Evolutionary conservation across 1,140 invertebrate genomes (phyloP).

Genomic region (Aphidius ervi): DNA sequence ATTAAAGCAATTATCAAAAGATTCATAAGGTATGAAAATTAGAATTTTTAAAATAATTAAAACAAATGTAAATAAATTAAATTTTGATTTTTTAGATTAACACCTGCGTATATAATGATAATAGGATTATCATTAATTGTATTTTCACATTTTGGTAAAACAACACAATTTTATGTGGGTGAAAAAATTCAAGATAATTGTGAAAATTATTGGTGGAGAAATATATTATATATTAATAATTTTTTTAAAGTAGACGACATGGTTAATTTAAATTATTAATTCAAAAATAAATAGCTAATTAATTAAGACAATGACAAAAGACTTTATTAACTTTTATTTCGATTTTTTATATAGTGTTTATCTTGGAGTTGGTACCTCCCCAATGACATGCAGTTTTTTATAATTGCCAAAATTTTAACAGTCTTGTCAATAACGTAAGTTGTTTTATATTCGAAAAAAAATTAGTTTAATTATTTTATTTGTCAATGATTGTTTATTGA

Average conservation of each 20-base stretch:
- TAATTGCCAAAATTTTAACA: slow-evolving; percentile 53
- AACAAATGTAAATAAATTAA: neutral
- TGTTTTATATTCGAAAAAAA: neutral
- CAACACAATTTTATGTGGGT: slow-evolving; percentile 50
- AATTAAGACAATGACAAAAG: slow-evolving; percentile 53
- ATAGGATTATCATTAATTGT: slow-evolving; percentile 53
- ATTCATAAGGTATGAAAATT: slow-evolving; percentile 46
- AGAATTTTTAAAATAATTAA: neutral
- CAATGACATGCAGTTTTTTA: slow-evolving; percentile 76
- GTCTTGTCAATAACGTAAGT: slow-evolving; percentile 57
- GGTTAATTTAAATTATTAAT: slow-evolving; percentile 29
- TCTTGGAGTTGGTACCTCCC: slow-evolving; percentile 80
- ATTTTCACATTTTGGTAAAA: slow-evolving; percentile 49
- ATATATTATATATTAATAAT: slow-evolving; percentile 63
- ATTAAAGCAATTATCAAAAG: slow-evolving; percentile 39
- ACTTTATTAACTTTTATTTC: slow-evolving; percentile 1
- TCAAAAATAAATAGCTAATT: slow-evolving; percentile 24
- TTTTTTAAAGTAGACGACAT: slow-evolving; percentile 52
- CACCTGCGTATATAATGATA: slow-evolving; percentile 55
- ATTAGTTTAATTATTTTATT: no score
- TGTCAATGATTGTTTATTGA: no score
- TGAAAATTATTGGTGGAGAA: slow-evolving; percentile 62
- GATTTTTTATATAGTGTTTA: slow-evolving; percentile 59
- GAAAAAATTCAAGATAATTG: slow-evolving; percentile 55
- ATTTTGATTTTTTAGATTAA: slow-evolving; percentile 43